Conservation (phyloP, 2,113 vertebrate species). For the Elgaria multicarinata region DNA sequence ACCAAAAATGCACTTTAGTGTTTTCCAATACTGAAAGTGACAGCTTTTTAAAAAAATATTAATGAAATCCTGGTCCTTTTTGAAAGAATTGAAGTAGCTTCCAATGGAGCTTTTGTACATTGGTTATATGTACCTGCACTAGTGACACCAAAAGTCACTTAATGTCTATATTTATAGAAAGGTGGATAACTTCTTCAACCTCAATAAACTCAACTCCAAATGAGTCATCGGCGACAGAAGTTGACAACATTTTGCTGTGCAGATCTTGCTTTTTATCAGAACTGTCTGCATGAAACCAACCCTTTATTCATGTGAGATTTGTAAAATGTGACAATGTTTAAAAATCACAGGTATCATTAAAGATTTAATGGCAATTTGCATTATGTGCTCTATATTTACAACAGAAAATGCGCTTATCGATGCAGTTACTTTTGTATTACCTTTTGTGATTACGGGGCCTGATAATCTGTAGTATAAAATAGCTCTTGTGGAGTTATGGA, state of each 20-base stretch:
- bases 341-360: conserved; percentile 40
- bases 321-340: conserved; percentile 8
- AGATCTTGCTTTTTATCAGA: background rate
- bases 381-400: background rate
- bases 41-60: conserved; percentile 48
- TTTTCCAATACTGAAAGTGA: conserved; percentile 69
- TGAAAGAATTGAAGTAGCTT: conserved; percentile 76
- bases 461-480: background rate
- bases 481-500: conserved; percentile 8
- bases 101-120: conserved; percentile 76
- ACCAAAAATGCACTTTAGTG: conserved; percentile 79
- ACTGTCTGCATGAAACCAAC: conserved; percentile 34
- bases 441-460: conserved; percentile 5
- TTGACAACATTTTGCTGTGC: conserved; percentile 59
- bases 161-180: conserved; percentile 84
- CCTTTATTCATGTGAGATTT: conserved; percentile 20
- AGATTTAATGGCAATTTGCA: conserved; percentile 16
- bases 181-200: conserved; percentile 76
- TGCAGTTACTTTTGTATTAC: background rate
- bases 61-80: conserved; percentile 71
- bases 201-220: conserved; percentile 79
- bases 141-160: conserved; percentile 78
- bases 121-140: conserved; percentile 80
- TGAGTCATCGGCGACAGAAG: conserved; percentile 66
- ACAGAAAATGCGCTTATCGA: background rate